phyloP scores from a whole-genome alignment of 2,797 vertebrate species.

The Sebastes nivosus region DNA sequence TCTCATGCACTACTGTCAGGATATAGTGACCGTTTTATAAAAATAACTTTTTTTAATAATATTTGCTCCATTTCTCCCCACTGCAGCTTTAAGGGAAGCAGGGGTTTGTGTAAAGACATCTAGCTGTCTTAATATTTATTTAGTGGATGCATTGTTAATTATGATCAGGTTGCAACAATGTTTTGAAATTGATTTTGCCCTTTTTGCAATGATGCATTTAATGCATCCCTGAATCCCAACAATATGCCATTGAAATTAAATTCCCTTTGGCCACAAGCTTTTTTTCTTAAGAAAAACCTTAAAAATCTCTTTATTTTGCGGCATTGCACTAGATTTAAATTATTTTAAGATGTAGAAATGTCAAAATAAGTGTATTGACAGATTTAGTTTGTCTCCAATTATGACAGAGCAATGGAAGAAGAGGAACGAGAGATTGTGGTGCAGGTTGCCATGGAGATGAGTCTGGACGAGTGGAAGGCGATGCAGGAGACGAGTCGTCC shows the following conservation, averaged over 20 bases:
- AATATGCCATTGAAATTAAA: background rate
- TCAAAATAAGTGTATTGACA: background rate
- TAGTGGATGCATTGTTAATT: background rate
- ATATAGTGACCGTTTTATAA: too few species aligned
- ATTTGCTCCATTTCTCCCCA: too few species aligned
- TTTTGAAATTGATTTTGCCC: background rate
- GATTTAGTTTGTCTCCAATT: background rate
- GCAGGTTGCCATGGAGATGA: conserved; percentile 92
- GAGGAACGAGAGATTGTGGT: conserved; percentile 81
- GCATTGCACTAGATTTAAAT: background rate
- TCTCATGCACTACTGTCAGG: too few species aligned
- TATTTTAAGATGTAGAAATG: background rate
- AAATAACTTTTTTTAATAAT: too few species aligned
- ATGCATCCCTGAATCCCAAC: background rate
- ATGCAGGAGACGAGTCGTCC: conserved; percentile 89
- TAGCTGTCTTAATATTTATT: background rate
- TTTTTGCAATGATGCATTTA: background rate
- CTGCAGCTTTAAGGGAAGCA: too few species aligned
- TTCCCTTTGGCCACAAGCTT: background rate
- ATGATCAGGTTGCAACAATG: background rate
- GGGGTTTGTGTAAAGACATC: background rate
- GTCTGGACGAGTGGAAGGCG: conserved; percentile 95
- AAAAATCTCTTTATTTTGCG: background rate
- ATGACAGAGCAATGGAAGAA: conserved; percentile 58
- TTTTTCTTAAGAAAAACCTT: background rate